These are phyloP conservation scores for Hylyphantes graminicola DNA, from an alignment of 1,140 invertebrate genomes.

Conservation along the genomic window DNA sequence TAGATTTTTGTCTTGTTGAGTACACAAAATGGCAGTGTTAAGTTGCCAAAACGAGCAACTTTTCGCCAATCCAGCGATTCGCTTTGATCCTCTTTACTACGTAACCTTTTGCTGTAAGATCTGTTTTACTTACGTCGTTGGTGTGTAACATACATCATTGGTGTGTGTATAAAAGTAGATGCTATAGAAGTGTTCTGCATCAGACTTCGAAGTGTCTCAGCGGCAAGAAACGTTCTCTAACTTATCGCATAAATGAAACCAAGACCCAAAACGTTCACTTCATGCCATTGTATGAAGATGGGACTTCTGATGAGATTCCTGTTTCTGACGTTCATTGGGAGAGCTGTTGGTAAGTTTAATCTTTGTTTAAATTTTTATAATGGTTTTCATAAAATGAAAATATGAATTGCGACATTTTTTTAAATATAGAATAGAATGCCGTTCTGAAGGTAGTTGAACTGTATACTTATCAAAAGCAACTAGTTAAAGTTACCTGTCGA, in stretches of 20 bases:
- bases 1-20: too few species aligned
- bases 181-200: background rate
- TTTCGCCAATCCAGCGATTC: too few species aligned
- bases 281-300: slow-evolving; percentile 1
- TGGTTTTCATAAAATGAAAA: background rate
- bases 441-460: background rate
- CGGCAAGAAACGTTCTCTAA: background rate
- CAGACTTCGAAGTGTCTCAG: background rate
- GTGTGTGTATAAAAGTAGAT: background rate
- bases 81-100: too few species aligned
- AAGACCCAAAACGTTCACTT: background rate
- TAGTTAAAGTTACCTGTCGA: too few species aligned
- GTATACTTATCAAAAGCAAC: too few species aligned
- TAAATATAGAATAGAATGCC: background rate
- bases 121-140: background rate
- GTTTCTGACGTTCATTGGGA: background rate
- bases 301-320: background rate
- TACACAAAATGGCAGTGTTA: too few species aligned
- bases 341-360: slow-evolving; percentile 1
- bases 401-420: background rate
- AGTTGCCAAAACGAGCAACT: too few species aligned
- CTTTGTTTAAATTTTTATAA: background rate
- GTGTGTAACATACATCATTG: background rate
- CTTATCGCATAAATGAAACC: background rate
- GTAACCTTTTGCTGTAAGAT: background rate